phyloP scores from a whole-genome alignment of 2,888 invertebrate species.

The Dorcus parallelipipedus region DNA sequence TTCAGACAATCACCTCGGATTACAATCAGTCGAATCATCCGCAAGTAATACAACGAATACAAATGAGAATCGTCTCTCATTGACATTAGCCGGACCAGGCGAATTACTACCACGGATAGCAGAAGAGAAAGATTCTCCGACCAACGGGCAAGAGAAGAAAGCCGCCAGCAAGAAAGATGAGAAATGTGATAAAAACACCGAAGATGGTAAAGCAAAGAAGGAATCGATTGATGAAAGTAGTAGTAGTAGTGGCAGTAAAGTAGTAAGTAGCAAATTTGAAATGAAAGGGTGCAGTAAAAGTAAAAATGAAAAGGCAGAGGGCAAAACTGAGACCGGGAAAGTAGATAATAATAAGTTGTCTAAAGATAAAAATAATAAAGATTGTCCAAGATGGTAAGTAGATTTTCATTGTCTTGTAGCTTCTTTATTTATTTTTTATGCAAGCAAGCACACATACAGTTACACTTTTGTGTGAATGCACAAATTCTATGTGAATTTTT shows the following conservation, averaged over 20 bases:
- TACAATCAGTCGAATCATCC: conserved; percentile 4
- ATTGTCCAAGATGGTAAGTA: background rate
- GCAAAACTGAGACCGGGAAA: conserved; percentile 1
- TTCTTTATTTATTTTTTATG: background rate
- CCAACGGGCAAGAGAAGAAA: conserved; percentile 49
- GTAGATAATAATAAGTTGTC: background rate
- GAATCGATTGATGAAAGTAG: no score
- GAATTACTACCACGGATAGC: conserved; percentile 77
- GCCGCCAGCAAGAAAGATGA: conserved; percentile 8
- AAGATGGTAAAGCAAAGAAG: background rate
- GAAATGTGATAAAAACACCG: background rate
- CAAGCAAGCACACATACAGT: background rate
- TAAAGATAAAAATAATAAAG: background rate
- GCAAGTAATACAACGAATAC: conserved; percentile 11
- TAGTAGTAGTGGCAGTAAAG: background rate
- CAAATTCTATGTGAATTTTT: background rate
- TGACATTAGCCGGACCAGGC: conserved; percentile 52
- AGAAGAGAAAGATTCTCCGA: conserved; percentile 82
- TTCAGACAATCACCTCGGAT: conserved; percentile 2
- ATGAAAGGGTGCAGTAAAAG: background rate
- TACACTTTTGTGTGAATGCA: conserved; percentile 6
- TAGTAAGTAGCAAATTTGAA: background rate
- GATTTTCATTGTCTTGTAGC: background rate
- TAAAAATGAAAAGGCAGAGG: conserved; percentile 5
- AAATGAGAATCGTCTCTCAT: conserved; percentile 44